A percentile compares a stretch with the other conserved stretches of the same genome.
phyloP scores from a whole-genome alignment of 2,113 vertebrate genomes.

The Cettia cetti region DNA sequence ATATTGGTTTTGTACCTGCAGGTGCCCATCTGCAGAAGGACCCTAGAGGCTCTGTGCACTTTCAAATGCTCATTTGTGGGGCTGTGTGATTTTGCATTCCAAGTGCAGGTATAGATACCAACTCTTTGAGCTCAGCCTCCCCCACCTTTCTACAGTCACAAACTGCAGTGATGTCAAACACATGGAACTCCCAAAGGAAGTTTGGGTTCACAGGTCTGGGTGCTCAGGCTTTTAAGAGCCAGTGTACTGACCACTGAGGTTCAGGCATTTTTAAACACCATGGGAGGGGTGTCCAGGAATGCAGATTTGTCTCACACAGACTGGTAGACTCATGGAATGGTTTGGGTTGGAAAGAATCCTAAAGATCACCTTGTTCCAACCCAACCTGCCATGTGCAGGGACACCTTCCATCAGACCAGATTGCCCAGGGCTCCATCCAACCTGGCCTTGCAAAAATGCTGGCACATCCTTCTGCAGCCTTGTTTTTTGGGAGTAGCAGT shows the following conservation, averaged over 20 bases:
- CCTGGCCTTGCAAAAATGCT: not conserved
- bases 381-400: not conserved
- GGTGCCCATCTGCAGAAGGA: not conserved
- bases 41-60: not conserved
- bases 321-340: not conserved
- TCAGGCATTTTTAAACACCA: not conserved
- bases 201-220: not conserved
- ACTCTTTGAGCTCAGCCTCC: accelerated
- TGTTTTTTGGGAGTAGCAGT: not conserved
- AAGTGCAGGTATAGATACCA: not conserved
- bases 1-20: not conserved
- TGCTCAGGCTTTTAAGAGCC: not conserved
- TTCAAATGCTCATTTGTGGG: not conserved
- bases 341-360: not conserved
- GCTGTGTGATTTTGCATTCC: not conserved
- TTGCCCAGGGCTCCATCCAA: not conserved
- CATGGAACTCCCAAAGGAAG: not conserved
- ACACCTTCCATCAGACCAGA: not conserved
- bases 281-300: not conserved
- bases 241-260: not conserved
- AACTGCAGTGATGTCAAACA: accelerated
- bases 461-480: not conserved
- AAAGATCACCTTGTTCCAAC: not conserved
- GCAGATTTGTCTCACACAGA: accelerated
- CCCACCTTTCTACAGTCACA: not conserved